A percentile compares a stretch with the other conserved stretches of the same genome.
These are phyloP conservation scores for Aphelenchoides besseyi DNA, from an alignment of 1,140 invertebrate genomes.

Conservation along the genomic window DNA sequence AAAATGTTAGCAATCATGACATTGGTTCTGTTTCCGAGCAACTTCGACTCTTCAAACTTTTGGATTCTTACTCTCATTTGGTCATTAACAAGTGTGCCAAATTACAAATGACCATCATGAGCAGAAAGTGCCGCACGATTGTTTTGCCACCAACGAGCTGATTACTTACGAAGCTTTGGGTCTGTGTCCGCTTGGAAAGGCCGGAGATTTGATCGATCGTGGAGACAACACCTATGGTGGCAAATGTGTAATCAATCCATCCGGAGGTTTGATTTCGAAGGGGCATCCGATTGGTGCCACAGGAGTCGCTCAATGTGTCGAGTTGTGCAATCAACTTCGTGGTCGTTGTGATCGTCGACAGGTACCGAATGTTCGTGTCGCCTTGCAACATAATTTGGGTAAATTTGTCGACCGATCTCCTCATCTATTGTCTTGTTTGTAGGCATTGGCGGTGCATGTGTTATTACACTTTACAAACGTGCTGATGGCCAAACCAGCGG, in stretches of 20 bases:
- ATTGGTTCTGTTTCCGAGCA: too few relatives aligned
- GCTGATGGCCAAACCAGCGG: slow-evolving; percentile 70
- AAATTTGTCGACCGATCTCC: background rate
- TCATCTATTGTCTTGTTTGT: background rate
- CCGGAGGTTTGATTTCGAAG: slow-evolving; percentile 93
- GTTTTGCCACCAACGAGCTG: slow-evolving; percentile 93
- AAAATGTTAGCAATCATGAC: too few relatives aligned
- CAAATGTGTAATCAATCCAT: slow-evolving; percentile 91
- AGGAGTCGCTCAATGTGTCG: slow-evolving; percentile 86
- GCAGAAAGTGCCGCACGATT: too few relatives aligned
- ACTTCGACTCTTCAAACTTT: too few relatives aligned
- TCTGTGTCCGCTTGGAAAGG: slow-evolving; percentile 79
- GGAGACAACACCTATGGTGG: slow-evolving; percentile 96
- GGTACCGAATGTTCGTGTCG: slow-evolving; percentile 78
- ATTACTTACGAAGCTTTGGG: slow-evolving; percentile 96
- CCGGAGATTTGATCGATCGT: slow-evolving; percentile 80
- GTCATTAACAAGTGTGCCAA: too few relatives aligned
- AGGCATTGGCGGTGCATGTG: slow-evolving; percentile 82
- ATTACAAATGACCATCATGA: too few relatives aligned
- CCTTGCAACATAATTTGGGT: slow-evolving; percentile 84
- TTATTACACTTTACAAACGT: slow-evolving; percentile 80
- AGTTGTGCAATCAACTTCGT: slow-evolving; percentile 83
- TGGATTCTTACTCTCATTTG: too few relatives aligned
- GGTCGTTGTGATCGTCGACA: slow-evolving; percentile 83
- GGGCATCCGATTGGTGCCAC: slow-evolving; percentile 95